Evolutionary conservation across 2,888 invertebrate species (phyloP), one percentile per base, ranked within the genome.

Genomic region (Phaonia tiefii): DNA sequence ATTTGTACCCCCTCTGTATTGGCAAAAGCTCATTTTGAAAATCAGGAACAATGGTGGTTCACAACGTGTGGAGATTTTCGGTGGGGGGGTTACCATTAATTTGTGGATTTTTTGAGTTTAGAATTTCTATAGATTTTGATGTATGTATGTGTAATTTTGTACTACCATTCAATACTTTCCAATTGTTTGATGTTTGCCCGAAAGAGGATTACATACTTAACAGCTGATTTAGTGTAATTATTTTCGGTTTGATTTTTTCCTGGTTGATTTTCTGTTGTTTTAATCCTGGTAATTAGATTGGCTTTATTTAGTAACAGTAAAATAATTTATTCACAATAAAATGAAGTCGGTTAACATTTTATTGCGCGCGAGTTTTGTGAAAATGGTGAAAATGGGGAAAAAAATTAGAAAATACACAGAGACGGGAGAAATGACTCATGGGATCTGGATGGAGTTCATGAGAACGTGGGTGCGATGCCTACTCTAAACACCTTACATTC

Each of bases 141-240:
- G 26, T 46, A 44, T 46, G 44, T 25, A 4, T 26, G 26, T n/a
- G 8, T 69, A 31, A 3, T 31, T 31, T 31, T 3, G 31, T 54
- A 42, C 42, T 22, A 42, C n/a, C 37, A n/a, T 13, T 42, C 13
- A 69, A 69, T 56, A 56, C 54, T 44, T 69, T 54, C 39, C 69
- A 54, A 42, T 69, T 17, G 2, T 44, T 65, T 65, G 22, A 65
- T 65, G 7, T 65, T 54, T 54, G 42, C n/a, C 15, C 31, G 15
- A 54, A 69, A 69, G 69, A 54, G 69, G 69, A 69, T 69, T 69
- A 56, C 39, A 69, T 54, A 25, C 42, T 44, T 56, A 37, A 69
- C 69, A 56, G 39, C 54, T 42, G 54, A 69, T 54, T 69, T 69
- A 39, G 20, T 17, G 67, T 69, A 69, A 69, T 69, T 69, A 69